Percentiles rank a stretch among this genome's conserved stretches.
phyloP scores from a whole-genome alignment of 1,140 invertebrate genomes.

The Reticulitermes speratus region DNA sequence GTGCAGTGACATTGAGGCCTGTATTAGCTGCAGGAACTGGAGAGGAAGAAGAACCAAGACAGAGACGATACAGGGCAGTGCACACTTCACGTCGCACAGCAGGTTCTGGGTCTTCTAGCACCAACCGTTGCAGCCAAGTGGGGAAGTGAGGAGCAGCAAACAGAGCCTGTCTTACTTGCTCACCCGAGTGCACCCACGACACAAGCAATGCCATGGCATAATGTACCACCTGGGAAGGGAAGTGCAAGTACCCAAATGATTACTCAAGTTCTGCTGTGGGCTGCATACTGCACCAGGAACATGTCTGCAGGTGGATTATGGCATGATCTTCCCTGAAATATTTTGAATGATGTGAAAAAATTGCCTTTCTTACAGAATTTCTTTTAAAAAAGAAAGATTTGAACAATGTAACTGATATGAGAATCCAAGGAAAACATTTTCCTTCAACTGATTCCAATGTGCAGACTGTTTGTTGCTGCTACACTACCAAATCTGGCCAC shows the following conservation, averaged over 20 bases:
- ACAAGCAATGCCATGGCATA: conserved; percentile 79
- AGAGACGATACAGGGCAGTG: conserved; percentile 82
- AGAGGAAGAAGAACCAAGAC: conserved; percentile 66
- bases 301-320: no score
- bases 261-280: no score
- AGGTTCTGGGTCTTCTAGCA: conserved; percentile 82
- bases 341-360: no score
- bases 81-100: conserved; percentile 85
- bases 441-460: no score
- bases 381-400: no score
- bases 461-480: no score
- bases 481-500: no score
- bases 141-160: conserved; percentile 67
- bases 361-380: no score
- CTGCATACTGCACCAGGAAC: no score
- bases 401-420: no score
- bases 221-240: conserved; percentile 60
- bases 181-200: conserved; percentile 78
- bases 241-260: not conserved
- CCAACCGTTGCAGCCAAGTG: conserved; percentile 71
- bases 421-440: no score
- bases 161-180: conserved; percentile 60
- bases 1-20: conserved; percentile 61
- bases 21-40: conserved; percentile 51
- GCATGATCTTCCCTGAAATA: no score